Evolutionary conservation across 2,888 invertebrate species (phyloP), one percentile per base, ranked within the genome.

Genomic region (Mythimna lalbum): DNA sequence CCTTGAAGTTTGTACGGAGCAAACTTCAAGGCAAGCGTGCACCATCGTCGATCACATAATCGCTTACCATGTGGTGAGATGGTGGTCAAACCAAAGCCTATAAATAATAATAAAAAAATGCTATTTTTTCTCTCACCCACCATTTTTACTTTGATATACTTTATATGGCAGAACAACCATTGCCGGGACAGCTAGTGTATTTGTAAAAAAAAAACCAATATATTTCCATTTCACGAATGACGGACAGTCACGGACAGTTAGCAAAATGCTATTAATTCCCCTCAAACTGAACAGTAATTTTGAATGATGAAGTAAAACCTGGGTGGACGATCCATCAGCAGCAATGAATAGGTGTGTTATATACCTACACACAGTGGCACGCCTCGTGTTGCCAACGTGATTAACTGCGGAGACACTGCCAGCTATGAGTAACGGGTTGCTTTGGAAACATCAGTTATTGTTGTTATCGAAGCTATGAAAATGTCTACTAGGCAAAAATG

Each of bases 281-380:
- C n/a, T 7, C 27, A 6, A 2, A n/a, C 9, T 36, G 31, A n/a
- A 55, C 17, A 36, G 14, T 47, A 47, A 62, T 64, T 73, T 75
- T 55, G 53, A 75, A 67, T 67, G 47, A 60, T 49, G 76, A 33
- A 39, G 31, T 65, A 39, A 59, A 59, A 53, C 49, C 31, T 23
- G 10, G 31, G 23, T 43, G 31, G 59, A 67, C 55, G 49, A 73
- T 76, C 53, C 49, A 60, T 73, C 76, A 60, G 47, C 10, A 39
- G 49, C 68, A 55, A 73, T 50, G 55, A 68, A 76, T 73, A 67
- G 76, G 59, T 49, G 76, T 67, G 60, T 75, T 67, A 67, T 53
- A n/a, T n/a, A n/a, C n/a, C n/a, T n/a, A 75, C 59, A 75, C 47
- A 23, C 36, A 6, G 49, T n/a, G 59, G 47, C 67, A 49, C 59